Evolutionary conservation across 2,797 vertebrate genomes (phyloP), one percentile per base, ranked within the genome.

Genomic region (Cuniculus paca): DNA sequence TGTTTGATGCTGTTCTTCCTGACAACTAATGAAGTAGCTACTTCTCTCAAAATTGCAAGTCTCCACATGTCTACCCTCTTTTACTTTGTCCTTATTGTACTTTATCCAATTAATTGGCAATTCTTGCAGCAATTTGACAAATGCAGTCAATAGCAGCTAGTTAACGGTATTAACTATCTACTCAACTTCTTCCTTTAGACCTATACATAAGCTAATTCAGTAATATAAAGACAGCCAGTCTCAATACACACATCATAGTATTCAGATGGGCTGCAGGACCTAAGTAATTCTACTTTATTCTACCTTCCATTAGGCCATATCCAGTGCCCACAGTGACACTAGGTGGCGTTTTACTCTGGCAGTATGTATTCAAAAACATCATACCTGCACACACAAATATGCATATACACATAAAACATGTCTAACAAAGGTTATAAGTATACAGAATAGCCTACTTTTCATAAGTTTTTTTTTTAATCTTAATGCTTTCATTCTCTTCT

Each of bases 31-130:
- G 34, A 90, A 79, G 13, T 16, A 79, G 11, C 81, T 77, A 81
- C 13, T 83, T 82, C 20, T 78, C 82, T 34, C 12, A 82, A 60
- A 78, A 20, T 58, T 77, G 3, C 5, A 84, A 34, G 16, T 74
- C 16, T 80, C 20, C 12, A 63, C 9, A 72, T 74, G 78, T 92
- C 26, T 63, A 12, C 9, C 60, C 14, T 48, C 11, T 36, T 85
- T 92, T 61, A 63, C 28, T 52, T 54, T 85, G 10, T 6, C 85
- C 83, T 94, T 78, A n/a, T 68, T 89, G 7, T 94, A 26, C 74
- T 90, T 52, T 7, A 19, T 93, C 16, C 0, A n/a, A 17, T 77
- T 90, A 48, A 14, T 10, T 19, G 2, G 19, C 0, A 81, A 48
- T 90, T 48, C 26, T 61, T 14, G 3, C 4, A 56, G 13, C 56